Evolutionary conservation across 2,113 vertebrate genomes (phyloP), one percentile per base, ranked within the genome.

Genomic region (Nipponia nippon): DNA sequence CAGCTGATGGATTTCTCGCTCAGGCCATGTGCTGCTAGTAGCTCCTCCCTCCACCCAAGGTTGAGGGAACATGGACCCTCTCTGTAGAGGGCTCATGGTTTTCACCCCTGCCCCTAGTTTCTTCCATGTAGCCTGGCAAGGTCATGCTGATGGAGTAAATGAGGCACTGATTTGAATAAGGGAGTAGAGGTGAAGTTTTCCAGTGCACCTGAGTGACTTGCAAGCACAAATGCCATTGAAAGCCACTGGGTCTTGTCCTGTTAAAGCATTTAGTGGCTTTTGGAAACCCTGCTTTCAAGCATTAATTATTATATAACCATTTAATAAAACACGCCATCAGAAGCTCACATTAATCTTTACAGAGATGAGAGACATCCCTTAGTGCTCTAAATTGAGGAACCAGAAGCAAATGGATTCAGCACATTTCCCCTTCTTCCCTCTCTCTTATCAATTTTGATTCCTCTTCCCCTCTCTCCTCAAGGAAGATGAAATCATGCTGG

Each of bases 121-220:
- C 83, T 89, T 81, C 70, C 66, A 32, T 0, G 0, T 22, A 87
- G 86, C 69, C 70, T 84, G 50, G 19, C 30, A 70, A 81, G 86
- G 86, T 94, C 78, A 50, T 5, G 40, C 62, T 83, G 76, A 42
- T 56, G 71, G 58, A 87, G 62, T 92, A 94, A 88, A 94, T 81
- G 82, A 94, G 84, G 87, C 50, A 40, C 47, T 90, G 78, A 94
- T 96, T 97, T 95, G 71, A 95, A 95, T 95, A 94, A 87, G 62
- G 61, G 70, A 84, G 65, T 83, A 92, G 63, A 92, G 93, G 93
- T 87, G 92, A 87, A 75, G 47, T 84, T 96, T 96, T 93, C 42
- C 52, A 17, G 10, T 86, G 91, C 71, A 96, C 75, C 92, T 93
- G 82, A 62, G 56, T 87, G 87, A 86, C 87, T 87, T n/a, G 30